A percentile compares a stretch with the other conserved stretches of the same genome.
These are phyloP conservation scores for Clarias platycephalus DNA, from an alignment of 2,797 vertebrate genomes.

Conservation along the genomic window DNA sequence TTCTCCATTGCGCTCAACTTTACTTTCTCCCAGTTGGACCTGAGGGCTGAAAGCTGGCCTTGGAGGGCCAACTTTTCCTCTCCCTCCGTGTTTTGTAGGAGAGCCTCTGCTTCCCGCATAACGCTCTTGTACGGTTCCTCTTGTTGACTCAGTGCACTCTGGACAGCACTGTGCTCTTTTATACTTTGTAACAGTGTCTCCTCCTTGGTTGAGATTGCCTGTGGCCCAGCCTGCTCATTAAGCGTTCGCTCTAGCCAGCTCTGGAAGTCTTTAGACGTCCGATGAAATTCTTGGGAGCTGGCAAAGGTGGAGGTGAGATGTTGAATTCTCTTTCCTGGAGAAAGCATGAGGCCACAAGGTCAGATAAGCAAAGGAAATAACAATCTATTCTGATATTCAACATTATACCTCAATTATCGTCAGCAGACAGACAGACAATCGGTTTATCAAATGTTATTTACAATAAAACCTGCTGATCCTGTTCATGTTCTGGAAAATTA, in stretches of 20 bases:
- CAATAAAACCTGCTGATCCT: background rate
- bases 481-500: background rate
- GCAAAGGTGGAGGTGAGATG: conserved; percentile 88
- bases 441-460: background rate
- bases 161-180: conserved; percentile 80
- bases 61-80: conserved; percentile 86
- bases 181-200: conserved; percentile 78
- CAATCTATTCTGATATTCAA: background rate
- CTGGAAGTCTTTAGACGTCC: conserved; percentile 92
- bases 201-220: conserved; percentile 78
- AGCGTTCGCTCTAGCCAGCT: conserved; percentile 84
- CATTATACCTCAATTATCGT: background rate
- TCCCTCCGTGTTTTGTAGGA: conserved; percentile 87
- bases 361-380: conserved; percentile 1
- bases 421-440: background rate
- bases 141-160: conserved; percentile 73
- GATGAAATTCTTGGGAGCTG: conserved; percentile 93
- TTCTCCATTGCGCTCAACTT: conserved; percentile 80
- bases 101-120: conserved; percentile 84
- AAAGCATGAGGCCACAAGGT: conserved; percentile 24
- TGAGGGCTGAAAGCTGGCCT: conserved; percentile 81
- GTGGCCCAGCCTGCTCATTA: conserved; percentile 76
- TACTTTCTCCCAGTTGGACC: conserved; percentile 85
- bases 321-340: conserved; percentile 82
- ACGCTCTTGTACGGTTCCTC: conserved; percentile 80